phyloP scores from a whole-genome alignment of 2,113 vertebrate genomes.

The Rhinichthys klamathensis region DNA sequence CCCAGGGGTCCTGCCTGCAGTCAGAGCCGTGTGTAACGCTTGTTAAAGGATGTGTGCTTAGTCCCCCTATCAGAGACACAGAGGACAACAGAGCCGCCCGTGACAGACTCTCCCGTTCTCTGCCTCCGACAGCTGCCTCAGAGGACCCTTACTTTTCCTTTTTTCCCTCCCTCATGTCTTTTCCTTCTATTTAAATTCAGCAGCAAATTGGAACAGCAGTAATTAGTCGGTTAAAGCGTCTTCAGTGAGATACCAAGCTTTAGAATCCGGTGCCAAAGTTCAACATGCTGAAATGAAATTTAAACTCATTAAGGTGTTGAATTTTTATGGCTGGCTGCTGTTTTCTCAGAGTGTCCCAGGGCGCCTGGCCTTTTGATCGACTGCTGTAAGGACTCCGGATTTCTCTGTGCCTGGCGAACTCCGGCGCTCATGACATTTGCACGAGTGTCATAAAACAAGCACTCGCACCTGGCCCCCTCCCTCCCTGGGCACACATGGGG shows the following conservation, averaged over 20 bases:
- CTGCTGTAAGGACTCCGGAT: constrained; percentile 85
- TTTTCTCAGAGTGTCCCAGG: constrained; percentile 96
- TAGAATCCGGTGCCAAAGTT: constrained; percentile 84
- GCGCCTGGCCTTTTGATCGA: constrained; percentile 95
- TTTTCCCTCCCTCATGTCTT: background rate
- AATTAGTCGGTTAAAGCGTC: constrained; percentile 78
- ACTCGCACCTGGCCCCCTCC: constrained; percentile 80
- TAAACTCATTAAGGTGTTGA: constrained; percentile 95
- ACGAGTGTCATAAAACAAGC: constrained; percentile 98
- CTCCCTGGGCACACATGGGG: constrained; percentile 80
- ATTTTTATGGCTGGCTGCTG: constrained; percentile 93
- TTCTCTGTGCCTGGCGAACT: constrained; percentile 83
- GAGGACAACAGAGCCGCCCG: constrained; percentile 1
- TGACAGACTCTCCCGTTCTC: background rate
- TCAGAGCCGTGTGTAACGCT: background rate
- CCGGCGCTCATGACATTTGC: constrained; percentile 98
- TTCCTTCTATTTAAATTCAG: constrained; percentile 28
- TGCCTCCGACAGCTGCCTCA: constrained; percentile 3
- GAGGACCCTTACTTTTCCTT: constrained; percentile 24
- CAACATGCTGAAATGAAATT: constrained; percentile 87
- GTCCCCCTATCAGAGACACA: background rate
- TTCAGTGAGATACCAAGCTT: constrained; percentile 71
- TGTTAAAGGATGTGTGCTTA: constrained; percentile 30
- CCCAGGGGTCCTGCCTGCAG: constrained; percentile 8
- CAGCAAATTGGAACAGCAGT: constrained; percentile 82